Evolutionary conservation across 1,140 invertebrate species (phyloP), one percentile per base, ranked within the genome.

Genomic region (Drosophila chauvacae): DNA sequence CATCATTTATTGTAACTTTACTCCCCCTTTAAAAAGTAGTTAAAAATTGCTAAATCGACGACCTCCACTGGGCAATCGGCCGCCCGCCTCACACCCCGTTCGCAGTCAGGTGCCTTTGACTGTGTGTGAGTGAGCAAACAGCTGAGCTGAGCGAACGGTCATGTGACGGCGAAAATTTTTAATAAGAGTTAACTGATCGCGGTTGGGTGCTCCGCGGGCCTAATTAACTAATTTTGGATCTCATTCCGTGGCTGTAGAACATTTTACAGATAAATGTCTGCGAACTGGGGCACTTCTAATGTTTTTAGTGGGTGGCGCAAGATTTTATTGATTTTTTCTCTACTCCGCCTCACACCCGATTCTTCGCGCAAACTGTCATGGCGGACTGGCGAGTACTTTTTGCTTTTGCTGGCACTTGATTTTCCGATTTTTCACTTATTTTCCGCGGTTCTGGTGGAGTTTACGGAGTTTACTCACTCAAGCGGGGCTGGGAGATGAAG

Each of bases 401-500:
- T 60, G 35, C 35, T 23, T 44, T 20, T 26, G 57, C 53, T 42
- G 39, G 37, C 44, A 47, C 33, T 20, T 41, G 61, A 23, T 68
- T 16, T 59, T 23, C 23, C n/a, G 48, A 44, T 45, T 68, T 68
- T 44, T 66, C 41, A 42, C 60, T 45, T 16, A 18, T 60, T 53
- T 16, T 33, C 18, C 26, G 9, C 41, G 37, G 16, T 30, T 35
- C 30, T 18, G 14, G 3, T 14, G 18, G 5, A 18, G 18, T 30
- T 14, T 53, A 6, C 62, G 33, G 10, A 14, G 39, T 20, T 26
- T 93, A 97, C 97, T 97, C 95, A 99, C 98, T 98, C 76, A 99
- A 94, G 92, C 98, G 96, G 51, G 99, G 98, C 92, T 99, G 98
- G 51, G 98, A 98, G 87, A 99, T 97, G 93, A 99, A 99, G 94